Evolutionary conservation across 2,888 invertebrate species (phyloP).

Genomic region (Labia minor): DNA sequence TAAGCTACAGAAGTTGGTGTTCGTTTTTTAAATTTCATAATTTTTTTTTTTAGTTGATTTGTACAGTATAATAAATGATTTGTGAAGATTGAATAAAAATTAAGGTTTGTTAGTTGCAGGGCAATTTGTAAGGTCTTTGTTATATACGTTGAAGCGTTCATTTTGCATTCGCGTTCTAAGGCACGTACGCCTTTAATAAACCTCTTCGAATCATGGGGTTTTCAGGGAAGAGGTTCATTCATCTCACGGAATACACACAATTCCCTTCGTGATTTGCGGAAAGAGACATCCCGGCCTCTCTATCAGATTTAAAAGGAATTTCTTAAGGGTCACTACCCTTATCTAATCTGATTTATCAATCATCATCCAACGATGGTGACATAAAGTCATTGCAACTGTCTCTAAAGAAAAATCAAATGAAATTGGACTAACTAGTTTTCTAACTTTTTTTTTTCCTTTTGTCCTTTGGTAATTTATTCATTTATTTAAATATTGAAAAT

Average conservation of each 20-base stretch:
- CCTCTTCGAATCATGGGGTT: neutral
- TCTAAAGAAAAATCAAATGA: too few species aligned
- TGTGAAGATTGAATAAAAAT: neutral
- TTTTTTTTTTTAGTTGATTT: too few species aligned
- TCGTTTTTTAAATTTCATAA: too few species aligned
- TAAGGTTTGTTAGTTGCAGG: neutral
- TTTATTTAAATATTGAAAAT: too few species aligned
- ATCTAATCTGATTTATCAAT: too few species aligned
- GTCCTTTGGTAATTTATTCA: too few species aligned
- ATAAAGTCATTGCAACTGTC: too few species aligned
- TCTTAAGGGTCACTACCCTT: neutral
- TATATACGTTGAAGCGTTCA: neutral
- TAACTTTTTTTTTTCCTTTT: too few species aligned
- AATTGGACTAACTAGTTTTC: too few species aligned
- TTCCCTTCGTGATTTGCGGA: neutral
- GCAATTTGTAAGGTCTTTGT: neutral
- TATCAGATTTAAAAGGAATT: neutral
- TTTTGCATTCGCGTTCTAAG: neutral
- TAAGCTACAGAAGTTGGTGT: too few species aligned
- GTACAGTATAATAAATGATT: neutral
- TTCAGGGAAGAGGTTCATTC: neutral
- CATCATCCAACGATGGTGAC: too few species aligned
- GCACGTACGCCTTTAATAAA: constrained; percentile 6
- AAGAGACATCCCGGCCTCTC: neutral
- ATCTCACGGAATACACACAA: constrained; percentile 4